Percentiles rank a stretch among this genome's conserved stretches.
Evolutionary conservation across 1,140 invertebrate genomes (phyloP).

Genomic region (Chironomus striatipennis): DNA sequence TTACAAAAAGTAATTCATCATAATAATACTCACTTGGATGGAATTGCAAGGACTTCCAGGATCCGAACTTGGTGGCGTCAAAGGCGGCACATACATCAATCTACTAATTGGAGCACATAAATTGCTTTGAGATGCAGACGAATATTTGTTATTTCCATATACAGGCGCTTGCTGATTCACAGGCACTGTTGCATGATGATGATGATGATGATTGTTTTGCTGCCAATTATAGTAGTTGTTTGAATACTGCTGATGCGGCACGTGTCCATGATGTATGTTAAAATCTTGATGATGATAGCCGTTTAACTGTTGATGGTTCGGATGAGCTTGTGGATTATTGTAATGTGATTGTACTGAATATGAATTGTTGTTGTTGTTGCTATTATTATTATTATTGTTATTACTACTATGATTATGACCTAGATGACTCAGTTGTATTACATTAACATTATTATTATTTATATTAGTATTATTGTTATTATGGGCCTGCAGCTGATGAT

Average conservation of each 20-base stretch:
- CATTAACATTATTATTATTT: constrained; percentile 29
- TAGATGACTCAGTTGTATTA: constrained; percentile 24
- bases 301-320: constrained; percentile 13
- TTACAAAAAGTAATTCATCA: neutral
- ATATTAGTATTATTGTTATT: constrained; percentile 28
- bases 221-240: constrained; percentile 21
- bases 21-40: constrained; percentile 40
- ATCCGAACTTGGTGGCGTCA: constrained; percentile 74
- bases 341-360: constrained; percentile 31
- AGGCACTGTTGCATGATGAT: constrained; percentile 27
- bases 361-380: constrained; percentile 38
- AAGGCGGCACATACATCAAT: constrained; percentile 66
- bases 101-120: constrained; percentile 38
- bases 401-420: constrained; percentile 29
- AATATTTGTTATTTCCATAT: constrained; percentile 18
- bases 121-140: constrained; percentile 26
- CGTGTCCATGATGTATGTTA: constrained; percentile 10
- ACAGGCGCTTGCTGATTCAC: neutral
- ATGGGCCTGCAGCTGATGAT: constrained; percentile 28
- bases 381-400: constrained; percentile 30
- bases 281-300: constrained; percentile 18
- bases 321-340: neutral
- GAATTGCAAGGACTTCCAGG: constrained; percentile 64
- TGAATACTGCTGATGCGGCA: constrained; percentile 17
- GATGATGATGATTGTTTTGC: constrained; percentile 25